These are phyloP conservation scores for Oreochromis grahami DNA, from an alignment of 2,797 vertebrate genomes.

Conservation along the genomic window DNA sequence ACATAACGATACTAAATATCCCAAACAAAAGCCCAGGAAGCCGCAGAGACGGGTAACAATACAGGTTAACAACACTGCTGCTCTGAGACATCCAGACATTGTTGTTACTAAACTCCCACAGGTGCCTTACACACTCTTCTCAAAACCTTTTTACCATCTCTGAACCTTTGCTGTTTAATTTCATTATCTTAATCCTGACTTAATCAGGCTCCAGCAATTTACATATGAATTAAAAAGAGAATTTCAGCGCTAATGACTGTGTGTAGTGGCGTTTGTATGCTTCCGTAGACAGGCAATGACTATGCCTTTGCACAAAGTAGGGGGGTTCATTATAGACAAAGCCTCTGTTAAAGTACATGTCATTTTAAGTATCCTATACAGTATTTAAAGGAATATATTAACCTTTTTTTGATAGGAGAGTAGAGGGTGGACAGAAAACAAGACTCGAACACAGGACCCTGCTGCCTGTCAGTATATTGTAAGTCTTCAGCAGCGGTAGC, in stretches of 20 bases:
- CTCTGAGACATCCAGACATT: too few species aligned
- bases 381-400: background rate
- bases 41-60: background rate
- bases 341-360: background rate
- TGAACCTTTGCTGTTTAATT: constrained; percentile 29
- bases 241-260: background rate
- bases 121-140: too few species aligned
- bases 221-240: constrained; percentile 18
- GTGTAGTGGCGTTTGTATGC: background rate
- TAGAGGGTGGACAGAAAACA: background rate
- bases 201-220: constrained; percentile 30
- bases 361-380: background rate
- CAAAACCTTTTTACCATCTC: too few species aligned
- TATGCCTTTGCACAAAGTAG: background rate
- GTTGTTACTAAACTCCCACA: too few species aligned
- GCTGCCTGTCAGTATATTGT: background rate
- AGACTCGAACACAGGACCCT: background rate
- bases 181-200: constrained; percentile 32
- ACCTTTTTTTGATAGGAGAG: background rate
- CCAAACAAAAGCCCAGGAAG: background rate
- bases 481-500: background rate
- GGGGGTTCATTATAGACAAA: background rate
- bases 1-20: background rate
- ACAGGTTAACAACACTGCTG: too few species aligned
- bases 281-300: background rate